These are phyloP conservation scores for Argentina silus DNA, from an alignment of 2,797 vertebrate genomes.

Conservation along the genomic window DNA sequence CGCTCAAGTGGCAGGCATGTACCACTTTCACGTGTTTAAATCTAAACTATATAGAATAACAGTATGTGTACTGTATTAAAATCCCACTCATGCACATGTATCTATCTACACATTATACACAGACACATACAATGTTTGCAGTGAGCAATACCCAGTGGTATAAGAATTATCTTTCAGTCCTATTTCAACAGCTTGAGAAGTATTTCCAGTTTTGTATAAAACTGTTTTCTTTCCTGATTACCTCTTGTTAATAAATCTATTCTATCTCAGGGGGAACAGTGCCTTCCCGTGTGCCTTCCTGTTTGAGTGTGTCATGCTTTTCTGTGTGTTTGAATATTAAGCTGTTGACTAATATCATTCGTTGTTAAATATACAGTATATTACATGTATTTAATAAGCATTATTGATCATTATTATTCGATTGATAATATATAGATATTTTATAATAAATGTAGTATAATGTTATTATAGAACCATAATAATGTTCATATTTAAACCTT, in stretches of 20 bases:
- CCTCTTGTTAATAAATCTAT: constrained; percentile 99
- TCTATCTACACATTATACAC: constrained; percentile 55
- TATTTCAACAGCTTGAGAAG: constrained; percentile 90
- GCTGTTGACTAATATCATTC: too few relatives aligned
- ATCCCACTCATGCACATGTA: constrained; percentile 66
- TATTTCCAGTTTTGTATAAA: constrained; percentile 93
- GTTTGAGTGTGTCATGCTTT: too few relatives aligned
- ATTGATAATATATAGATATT: too few relatives aligned
- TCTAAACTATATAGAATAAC: constrained; percentile 70
- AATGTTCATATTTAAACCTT: constrained; percentile 29
- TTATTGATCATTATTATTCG: too few relatives aligned
- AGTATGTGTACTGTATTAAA: constrained; percentile 71
- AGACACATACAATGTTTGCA: constrained; percentile 83
- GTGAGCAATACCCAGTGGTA: constrained; percentile 91
- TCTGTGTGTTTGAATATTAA: too few relatives aligned
- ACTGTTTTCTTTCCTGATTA: constrained; percentile 97
- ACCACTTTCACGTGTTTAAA: constrained; percentile 78
- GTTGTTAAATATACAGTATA: too few relatives aligned
- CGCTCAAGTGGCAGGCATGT: constrained; percentile 87
- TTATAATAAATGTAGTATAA: too few relatives aligned
- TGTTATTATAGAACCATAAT: constrained; percentile 6
- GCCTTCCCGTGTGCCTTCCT: constrained; percentile 60
- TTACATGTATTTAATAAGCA: too few relatives aligned
- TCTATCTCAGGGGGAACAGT: constrained; percentile 94
- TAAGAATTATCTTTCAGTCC: constrained; percentile 88